Conservation (phyloP, 2,888 invertebrate species). For the Enoplolaimus lenunculus region DNA sequence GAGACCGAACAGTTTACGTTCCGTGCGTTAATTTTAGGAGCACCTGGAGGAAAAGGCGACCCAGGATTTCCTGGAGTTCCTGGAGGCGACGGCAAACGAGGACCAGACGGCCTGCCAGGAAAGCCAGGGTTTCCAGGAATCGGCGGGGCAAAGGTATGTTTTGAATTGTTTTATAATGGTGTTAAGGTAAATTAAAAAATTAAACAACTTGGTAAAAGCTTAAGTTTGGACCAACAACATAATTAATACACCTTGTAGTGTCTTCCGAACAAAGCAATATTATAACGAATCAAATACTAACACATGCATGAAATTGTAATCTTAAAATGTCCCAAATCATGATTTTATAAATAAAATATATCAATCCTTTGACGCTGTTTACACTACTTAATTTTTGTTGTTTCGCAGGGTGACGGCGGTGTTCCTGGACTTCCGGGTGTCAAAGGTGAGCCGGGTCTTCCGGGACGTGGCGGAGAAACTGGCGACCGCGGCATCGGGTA, state of each 20-base stretch:
- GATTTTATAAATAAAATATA: too few relatives aligned
- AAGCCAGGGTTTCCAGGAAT: not conserved
- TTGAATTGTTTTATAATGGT: not conserved
- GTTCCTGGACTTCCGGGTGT: too few relatives aligned
- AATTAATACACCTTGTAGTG: too few relatives aligned
- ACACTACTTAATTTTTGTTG: not conserved
- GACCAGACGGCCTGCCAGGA: not conserved
- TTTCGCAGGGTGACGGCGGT: constrained; percentile 10
- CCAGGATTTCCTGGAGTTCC: constrained; percentile 32
- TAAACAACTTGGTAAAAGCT: too few relatives aligned
- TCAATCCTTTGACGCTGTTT: too few relatives aligned
- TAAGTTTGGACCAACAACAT: too few relatives aligned
- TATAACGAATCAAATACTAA: too few relatives aligned
- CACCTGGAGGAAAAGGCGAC: constrained; percentile 37
- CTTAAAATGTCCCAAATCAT: too few relatives aligned
- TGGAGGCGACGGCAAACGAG: constrained; percentile 18
- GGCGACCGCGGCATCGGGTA: not conserved
- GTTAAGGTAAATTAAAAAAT: too few relatives aligned
- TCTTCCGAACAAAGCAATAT: too few relatives aligned
- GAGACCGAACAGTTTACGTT: not conserved
- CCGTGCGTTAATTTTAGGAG: constrained; percentile 20
- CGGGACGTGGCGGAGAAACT: constrained; percentile 31
- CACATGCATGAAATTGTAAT: too few relatives aligned
- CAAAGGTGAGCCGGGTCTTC: constrained; percentile 35
- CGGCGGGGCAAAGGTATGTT: not conserved